Conservation (phyloP, 2,113 vertebrate genomes). For the Micronycteris hirsuta region DNA sequence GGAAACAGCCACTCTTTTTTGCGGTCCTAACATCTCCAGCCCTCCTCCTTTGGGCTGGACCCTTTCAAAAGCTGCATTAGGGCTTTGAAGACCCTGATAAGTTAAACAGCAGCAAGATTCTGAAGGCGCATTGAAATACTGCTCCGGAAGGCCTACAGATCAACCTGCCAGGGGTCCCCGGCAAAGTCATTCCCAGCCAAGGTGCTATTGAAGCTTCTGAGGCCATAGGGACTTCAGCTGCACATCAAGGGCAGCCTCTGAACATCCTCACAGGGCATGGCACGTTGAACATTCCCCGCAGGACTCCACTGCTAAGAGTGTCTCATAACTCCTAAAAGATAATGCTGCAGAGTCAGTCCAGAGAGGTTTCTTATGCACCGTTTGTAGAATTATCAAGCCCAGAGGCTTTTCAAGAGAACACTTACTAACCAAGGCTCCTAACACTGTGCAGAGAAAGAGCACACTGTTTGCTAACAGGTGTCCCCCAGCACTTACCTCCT, state of each 20-base stretch:
- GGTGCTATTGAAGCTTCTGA: background rate
- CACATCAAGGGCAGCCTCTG: background rate
- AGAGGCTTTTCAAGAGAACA: background rate
- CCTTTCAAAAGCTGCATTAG: background rate
- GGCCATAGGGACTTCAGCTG: background rate
- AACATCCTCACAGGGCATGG: background rate
- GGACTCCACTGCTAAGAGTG: fast-evolving
- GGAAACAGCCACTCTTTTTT: background rate
- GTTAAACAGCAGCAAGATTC: background rate
- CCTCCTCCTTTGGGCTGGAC: background rate
- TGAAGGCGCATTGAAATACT: background rate
- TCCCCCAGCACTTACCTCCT: background rate
- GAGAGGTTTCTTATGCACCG: background rate
- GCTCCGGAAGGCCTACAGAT: background rate
- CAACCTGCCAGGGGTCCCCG: background rate
- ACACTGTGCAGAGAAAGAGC: background rate
- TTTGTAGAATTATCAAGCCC: background rate
- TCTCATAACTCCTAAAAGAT: background rate
- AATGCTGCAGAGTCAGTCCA: background rate
- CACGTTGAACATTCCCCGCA: background rate
- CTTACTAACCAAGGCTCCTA: background rate
- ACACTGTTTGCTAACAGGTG: background rate
- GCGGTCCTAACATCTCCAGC: background rate
- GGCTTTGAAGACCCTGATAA: background rate
- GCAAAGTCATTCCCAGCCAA: background rate